Conservation (phyloP, 1,140 invertebrate species). For the Drosophila sulfurigaster region DNA sequence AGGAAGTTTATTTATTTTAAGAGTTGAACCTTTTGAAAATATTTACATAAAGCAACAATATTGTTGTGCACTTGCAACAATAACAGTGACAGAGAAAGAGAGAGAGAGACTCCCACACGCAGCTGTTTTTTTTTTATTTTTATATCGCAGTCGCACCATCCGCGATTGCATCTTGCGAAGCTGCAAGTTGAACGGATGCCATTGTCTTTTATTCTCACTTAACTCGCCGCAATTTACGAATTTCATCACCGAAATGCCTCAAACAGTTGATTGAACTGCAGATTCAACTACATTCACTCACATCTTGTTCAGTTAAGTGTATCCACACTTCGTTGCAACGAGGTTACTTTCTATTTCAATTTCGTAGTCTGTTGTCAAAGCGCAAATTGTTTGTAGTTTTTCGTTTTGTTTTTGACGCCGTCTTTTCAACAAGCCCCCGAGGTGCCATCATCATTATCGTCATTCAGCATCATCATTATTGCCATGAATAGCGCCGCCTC, state of each 20-base stretch:
- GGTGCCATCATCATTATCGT: constrained; percentile 15
- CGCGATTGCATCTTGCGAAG: constrained; percentile 15
- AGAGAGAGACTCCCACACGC: constrained; percentile 4
- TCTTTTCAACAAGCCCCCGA: neutral
- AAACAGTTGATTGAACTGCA: neutral
- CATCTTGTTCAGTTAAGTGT: constrained; percentile 7
- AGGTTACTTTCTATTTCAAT: constrained; percentile 4
- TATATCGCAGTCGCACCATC: constrained; percentile 17
- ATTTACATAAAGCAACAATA: constrained; percentile 12
- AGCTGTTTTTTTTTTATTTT: constrained; percentile 6
- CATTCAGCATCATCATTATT: no score
- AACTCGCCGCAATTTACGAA: constrained; percentile 16
- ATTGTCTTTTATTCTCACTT: constrained; percentile 8
- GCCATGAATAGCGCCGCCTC: neutral
- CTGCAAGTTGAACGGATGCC: constrained; percentile 9
- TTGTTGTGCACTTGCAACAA: constrained; percentile 29
- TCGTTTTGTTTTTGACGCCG: constrained; percentile 26
- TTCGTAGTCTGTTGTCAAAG: constrained; percentile 45
- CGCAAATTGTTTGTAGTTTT: constrained; percentile 42
- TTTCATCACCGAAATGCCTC: constrained; percentile 7
- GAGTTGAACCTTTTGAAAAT: constrained; percentile 5
- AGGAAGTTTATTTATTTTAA: constrained; percentile 14
- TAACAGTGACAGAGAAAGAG: neutral
- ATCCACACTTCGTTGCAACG: neutral
- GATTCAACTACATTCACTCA: neutral